Percentiles rank a stretch among this genome's conserved stretches.
Evolutionary conservation across 1,140 invertebrate genomes (phyloP).

Genomic region (Calephelis nemesis): DNA sequence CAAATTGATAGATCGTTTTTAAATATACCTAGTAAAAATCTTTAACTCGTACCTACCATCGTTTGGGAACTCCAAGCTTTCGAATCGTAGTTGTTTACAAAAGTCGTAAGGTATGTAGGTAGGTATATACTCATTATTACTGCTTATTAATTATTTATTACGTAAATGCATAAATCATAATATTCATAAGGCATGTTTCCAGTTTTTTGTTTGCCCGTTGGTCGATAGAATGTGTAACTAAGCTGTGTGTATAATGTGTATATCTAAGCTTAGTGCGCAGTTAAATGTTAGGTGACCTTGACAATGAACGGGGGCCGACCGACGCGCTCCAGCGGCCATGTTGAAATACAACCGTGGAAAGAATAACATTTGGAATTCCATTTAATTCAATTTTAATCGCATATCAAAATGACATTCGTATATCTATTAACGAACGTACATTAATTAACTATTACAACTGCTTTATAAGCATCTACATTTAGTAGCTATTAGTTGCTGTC

Average conservation of each 20-base stretch:
- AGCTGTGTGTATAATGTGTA: conserved; percentile 28
- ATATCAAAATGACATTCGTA: conserved; percentile 40
- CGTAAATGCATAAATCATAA: background rate
- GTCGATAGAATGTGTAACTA: conserved; percentile 24
- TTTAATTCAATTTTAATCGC: conserved; percentile 54
- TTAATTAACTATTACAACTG: background rate
- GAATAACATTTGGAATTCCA: conserved; percentile 55
- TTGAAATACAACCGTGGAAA: conserved; percentile 60
- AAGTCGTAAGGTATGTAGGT: too few relatives aligned
- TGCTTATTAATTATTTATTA: too few relatives aligned
- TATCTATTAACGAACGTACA: conserved; percentile 1
- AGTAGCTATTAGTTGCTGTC: background rate
- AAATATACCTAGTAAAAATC: too few relatives aligned
- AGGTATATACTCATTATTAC: too few relatives aligned
- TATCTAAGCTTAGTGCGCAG: conserved; percentile 56
- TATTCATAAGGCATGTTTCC: background rate
- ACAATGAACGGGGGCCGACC: conserved; percentile 67
- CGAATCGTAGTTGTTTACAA: too few relatives aligned
- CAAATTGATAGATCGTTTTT: too few relatives aligned
- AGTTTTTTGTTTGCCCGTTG: conserved; percentile 10
- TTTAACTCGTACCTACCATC: too few relatives aligned
- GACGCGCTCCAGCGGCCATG: conserved; percentile 70
- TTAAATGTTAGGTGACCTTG: conserved; percentile 76
- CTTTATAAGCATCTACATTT: background rate
- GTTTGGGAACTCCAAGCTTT: too few relatives aligned